These are phyloP conservation scores for Desmophyllum pertusum DNA, from an alignment of 92 coral and sea anemone species.

Conservation along the genomic window DNA sequence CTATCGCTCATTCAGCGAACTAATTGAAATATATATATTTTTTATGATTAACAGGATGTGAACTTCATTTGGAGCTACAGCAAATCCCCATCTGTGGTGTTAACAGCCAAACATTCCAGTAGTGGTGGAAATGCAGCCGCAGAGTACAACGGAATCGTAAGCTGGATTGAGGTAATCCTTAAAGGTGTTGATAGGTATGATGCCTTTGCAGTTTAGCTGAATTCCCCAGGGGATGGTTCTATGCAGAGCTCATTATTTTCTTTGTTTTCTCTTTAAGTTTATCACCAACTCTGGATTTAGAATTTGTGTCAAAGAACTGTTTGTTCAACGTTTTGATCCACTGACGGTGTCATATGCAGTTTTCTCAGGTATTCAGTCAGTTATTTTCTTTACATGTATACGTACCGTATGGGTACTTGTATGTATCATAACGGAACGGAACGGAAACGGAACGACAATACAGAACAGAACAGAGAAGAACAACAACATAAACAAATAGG, in stretches of 20 bases:
- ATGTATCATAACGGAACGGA: no score
- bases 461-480: no score
- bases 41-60: not conserved
- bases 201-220: no score
- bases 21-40: not conserved
- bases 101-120: not conserved
- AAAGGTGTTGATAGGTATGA: no score
- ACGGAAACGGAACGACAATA: no score
- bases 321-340: not conserved
- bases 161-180: slow-evolving; percentile 2
- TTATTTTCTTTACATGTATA: not conserved
- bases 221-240: no score
- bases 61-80: not conserved
- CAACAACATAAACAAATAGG: no score
- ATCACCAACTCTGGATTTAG: not conserved
- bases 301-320: not conserved
- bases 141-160: slow-evolving; percentile 9
- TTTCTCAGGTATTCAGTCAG: not conserved
- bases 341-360: not conserved
- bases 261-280: not conserved
- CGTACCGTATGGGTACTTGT: no score
- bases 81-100: not conserved
- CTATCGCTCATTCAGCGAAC: no score
- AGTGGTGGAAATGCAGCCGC: slow-evolving; percentile 13
- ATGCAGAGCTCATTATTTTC: no score